A percentile compares a stretch with the other conserved stretches of the same genome.
Conservation (phyloP, 2,797 vertebrate species). For the Eidolon dupreanum region DNA sequence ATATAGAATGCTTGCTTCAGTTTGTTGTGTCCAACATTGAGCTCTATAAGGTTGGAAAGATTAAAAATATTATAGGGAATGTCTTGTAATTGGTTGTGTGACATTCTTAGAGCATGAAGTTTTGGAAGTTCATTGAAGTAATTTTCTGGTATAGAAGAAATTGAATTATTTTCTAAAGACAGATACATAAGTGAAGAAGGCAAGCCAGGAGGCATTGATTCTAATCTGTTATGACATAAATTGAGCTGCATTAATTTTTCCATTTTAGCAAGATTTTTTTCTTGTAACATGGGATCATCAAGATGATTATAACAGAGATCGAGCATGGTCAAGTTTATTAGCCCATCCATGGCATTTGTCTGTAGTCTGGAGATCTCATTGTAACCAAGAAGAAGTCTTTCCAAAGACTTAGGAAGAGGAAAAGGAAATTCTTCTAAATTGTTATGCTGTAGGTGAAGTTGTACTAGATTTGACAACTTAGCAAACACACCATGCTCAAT, state of each 20-base stretch:
- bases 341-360: conserved; percentile 77
- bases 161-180: conserved; percentile 90
- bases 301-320: conserved; percentile 87
- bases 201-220: conserved; percentile 86
- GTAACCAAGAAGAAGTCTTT: conserved; percentile 87
- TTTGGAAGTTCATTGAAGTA: conserved; percentile 87
- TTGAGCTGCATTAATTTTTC: conserved; percentile 89
- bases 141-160: conserved; percentile 88
- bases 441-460: conserved; percentile 88
- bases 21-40: conserved; percentile 90
- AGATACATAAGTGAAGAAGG: conserved; percentile 90
- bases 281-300: conserved; percentile 83
- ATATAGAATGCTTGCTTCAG: conserved; percentile 87
- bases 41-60: conserved; percentile 87
- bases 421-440: conserved; percentile 87
- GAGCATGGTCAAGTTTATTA: conserved; percentile 87
- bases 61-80: conserved; percentile 86
- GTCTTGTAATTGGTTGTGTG: conserved; percentile 87
- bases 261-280: conserved; percentile 84
- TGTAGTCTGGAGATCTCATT: conserved; percentile 87
- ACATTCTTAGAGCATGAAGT: conserved; percentile 86
- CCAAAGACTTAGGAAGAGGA: conserved; percentile 86
- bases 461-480: conserved; percentile 84
- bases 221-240: conserved; percentile 87
- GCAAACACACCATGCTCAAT: conserved; percentile 86